phyloP scores from a whole-genome alignment of 2,113 vertebrate species.

The Elaphurus davidianus region DNA sequence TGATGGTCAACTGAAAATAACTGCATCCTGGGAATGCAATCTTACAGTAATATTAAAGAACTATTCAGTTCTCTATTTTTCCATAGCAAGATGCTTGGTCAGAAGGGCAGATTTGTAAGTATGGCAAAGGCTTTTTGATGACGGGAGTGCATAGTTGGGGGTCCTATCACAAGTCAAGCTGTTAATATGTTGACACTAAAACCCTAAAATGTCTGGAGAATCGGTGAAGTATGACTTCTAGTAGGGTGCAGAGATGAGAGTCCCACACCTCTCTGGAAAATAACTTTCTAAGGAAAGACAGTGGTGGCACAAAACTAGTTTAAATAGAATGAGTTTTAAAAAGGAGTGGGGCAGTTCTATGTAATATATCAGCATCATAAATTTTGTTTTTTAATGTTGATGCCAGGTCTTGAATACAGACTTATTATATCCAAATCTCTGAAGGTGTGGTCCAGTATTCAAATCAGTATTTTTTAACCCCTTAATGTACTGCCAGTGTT shows the following conservation, averaged over 20 bases:
- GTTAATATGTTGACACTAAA: not conserved
- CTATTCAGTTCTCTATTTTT: not conserved
- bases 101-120: not conserved
- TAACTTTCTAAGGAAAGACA: not conserved
- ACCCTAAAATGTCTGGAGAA: not conserved
- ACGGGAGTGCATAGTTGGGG: not conserved
- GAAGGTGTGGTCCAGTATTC: not conserved
- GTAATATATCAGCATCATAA: not conserved
- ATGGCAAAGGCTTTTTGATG: not conserved
- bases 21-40: not conserved
- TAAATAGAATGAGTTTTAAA: not conserved
- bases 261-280: not conserved
- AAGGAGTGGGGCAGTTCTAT: not conserved
- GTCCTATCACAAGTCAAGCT: not conserved
- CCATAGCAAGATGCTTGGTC: not conserved
- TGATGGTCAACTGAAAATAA: not conserved
- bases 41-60: not conserved
- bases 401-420: not conserved
- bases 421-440: not conserved
- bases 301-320: not conserved
- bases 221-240: not conserved
- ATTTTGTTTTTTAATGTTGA: not conserved
- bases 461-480: not conserved
- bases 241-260: not conserved
- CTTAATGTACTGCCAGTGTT: not conserved